phyloP scores from a whole-genome alignment of 1,140 invertebrate genomes.

The Globodera ellingtonae region DNA sequence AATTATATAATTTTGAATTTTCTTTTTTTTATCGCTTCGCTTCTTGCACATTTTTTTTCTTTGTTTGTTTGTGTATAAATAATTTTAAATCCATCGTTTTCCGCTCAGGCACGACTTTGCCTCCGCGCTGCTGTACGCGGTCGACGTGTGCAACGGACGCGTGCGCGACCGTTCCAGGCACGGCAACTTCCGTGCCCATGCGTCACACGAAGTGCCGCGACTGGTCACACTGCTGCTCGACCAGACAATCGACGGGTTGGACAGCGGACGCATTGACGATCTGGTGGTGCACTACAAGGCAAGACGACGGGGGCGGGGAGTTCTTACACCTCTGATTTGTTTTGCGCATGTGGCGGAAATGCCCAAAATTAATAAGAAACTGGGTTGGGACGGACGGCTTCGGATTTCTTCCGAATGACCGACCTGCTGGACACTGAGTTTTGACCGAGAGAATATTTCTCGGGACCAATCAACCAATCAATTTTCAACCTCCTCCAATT shows the following conservation, averaged over 20 bases:
- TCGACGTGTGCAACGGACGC: conserved; percentile 51
- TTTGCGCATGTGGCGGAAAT: too few relatives aligned
- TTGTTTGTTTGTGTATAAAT: background rate
- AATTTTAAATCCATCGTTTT: conserved; percentile 25
- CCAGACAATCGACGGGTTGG: conserved; percentile 40
- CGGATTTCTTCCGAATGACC: too few relatives aligned
- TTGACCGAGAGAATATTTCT: too few relatives aligned
- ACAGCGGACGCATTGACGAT: conserved; percentile 43
- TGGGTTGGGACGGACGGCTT: too few relatives aligned
- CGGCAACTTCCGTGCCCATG: conserved; percentile 11
- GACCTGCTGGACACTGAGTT: too few relatives aligned
- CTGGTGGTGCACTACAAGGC: conserved; percentile 52
- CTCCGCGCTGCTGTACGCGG: conserved; percentile 50
- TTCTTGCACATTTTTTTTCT: too few relatives aligned
- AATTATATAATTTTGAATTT: too few relatives aligned
- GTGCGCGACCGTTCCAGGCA: conserved; percentile 24
- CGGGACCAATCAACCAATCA: too few relatives aligned
- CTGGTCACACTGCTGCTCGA: conserved; percentile 59
- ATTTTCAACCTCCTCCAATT: too few relatives aligned
- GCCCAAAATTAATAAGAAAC: too few relatives aligned
- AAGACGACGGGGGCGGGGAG: background rate
- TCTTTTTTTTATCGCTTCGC: background rate
- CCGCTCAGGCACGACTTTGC: conserved; percentile 44
- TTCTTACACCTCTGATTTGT: too few relatives aligned
- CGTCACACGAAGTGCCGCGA: conserved; percentile 27